Conservation (phyloP, 2,113 vertebrate species). For the Corythornis madagascariensis region DNA sequence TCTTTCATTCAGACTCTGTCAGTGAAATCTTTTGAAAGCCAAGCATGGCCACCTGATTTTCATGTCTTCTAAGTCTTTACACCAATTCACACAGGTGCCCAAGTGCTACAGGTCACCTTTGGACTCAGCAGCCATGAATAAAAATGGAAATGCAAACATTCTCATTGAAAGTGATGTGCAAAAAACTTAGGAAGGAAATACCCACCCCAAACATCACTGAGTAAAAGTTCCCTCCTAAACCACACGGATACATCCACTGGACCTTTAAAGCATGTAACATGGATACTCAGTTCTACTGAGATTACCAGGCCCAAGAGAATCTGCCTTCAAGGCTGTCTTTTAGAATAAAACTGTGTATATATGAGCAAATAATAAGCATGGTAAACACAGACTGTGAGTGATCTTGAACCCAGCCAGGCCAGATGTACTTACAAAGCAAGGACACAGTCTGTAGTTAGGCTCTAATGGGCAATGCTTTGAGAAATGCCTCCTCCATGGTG, state of each 20-base stretch:
- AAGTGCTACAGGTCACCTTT: not conserved
- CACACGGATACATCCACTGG: not conserved
- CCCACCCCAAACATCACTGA: not conserved
- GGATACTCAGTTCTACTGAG: not conserved
- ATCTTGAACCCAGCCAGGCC: not conserved
- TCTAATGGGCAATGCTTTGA: not conserved
- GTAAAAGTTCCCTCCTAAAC: not conserved
- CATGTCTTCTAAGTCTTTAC: not conserved
- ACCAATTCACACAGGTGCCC: not conserved
- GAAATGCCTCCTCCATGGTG: not conserved
- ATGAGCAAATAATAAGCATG: not conserved
- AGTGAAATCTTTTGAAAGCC: constrained; percentile 30
- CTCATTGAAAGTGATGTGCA: not conserved
- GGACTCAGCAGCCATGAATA: not conserved
- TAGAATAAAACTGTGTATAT: not conserved
- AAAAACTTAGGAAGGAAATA: not conserved
- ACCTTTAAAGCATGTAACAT: not conserved
- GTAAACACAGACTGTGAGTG: not conserved
- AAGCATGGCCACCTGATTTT: not conserved
- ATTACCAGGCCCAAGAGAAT: not conserved
- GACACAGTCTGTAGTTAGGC: not conserved
- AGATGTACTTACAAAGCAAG: not conserved
- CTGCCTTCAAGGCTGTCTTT: not conserved
- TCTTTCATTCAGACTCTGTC: not conserved
- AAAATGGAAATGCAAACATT: not conserved